A percentile compares a stretch with the other conserved stretches of the same genome.
phyloP scores from a whole-genome alignment of 2,888 invertebrate species.

The Leptinotarsa haldemani region DNA sequence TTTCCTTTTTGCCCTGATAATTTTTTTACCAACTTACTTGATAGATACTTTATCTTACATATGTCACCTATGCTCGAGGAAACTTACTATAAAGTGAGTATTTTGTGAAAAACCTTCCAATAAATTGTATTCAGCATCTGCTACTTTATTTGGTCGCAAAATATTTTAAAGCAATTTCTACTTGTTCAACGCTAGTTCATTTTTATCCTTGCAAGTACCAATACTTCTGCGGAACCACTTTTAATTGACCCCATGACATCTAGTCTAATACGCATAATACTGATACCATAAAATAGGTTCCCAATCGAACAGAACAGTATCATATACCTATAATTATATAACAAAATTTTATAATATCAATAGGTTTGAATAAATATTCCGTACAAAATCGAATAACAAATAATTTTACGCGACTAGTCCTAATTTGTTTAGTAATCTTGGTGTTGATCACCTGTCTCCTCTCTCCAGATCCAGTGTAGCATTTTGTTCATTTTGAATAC shows the following conservation, averaged over 20 bases:
- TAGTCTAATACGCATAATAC: slow-evolving; percentile 4
- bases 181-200: too few relatives aligned
- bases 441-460: slow-evolving; percentile 37
- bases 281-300: slow-evolving; percentile 5
- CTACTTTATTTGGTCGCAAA: too few relatives aligned
- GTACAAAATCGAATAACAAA: slow-evolving; percentile 37
- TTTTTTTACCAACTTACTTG: too few relatives aligned
- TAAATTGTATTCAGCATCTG: too few relatives aligned
- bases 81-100: background rate
- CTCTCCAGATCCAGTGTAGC: slow-evolving; percentile 62
- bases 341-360: slow-evolving; percentile 39
- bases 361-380: slow-evolving; percentile 40
- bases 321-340: slow-evolving; percentile 34
- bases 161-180: too few relatives aligned
- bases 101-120: too few relatives aligned
- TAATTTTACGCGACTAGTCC: slow-evolving; percentile 40
- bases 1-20: too few relatives aligned
- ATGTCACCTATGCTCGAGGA: background rate
- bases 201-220: background rate
- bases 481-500: slow-evolving; percentile 65
- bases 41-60: too few relatives aligned
- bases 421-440: slow-evolving; percentile 40
- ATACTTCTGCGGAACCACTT: background rate
- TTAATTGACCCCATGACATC: background rate
- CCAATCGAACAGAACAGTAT: slow-evolving; percentile 12